Conservation (phyloP, 64 coral and sea anemone species). For the Cladopsammia gracilis region DNA sequence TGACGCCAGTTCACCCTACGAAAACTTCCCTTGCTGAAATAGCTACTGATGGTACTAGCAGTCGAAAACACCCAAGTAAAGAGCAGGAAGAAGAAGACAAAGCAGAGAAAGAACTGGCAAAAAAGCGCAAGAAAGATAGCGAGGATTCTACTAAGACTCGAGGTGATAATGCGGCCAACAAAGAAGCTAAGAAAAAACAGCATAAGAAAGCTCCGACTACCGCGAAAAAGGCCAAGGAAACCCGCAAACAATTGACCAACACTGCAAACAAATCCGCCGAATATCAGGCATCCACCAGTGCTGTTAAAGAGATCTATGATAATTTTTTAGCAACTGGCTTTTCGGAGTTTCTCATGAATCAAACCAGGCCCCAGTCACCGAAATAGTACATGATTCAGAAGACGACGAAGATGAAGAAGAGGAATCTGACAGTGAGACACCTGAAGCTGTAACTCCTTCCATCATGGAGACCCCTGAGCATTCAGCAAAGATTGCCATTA, state of each 20-base stretch:
- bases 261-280: background rate
- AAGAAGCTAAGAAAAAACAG: background rate
- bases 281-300: background rate
- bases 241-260: background rate
- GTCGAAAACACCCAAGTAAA: background rate
- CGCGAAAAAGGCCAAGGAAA: background rate
- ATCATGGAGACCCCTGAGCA: too few species aligned
- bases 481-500: too few species aligned
- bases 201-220: background rate
- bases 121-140: background rate
- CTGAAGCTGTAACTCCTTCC: too few species aligned
- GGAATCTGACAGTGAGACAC: too few species aligned
- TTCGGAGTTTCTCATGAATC: background rate
- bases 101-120: background rate
- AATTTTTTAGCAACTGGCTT: background rate
- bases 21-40: background rate
- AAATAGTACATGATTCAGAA: background rate
- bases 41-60: constrained; percentile 2
- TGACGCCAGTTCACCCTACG: background rate
- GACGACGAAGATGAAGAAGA: too few species aligned
- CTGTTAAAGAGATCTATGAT: background rate
- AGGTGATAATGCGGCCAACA: background rate
- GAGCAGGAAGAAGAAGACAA: background rate
- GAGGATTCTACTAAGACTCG: background rate
- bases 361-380: background rate